These are phyloP conservation scores for Hemibagrus wyckioides DNA, from an alignment of 2,113 vertebrate genomes.

Conservation along the genomic window DNA sequence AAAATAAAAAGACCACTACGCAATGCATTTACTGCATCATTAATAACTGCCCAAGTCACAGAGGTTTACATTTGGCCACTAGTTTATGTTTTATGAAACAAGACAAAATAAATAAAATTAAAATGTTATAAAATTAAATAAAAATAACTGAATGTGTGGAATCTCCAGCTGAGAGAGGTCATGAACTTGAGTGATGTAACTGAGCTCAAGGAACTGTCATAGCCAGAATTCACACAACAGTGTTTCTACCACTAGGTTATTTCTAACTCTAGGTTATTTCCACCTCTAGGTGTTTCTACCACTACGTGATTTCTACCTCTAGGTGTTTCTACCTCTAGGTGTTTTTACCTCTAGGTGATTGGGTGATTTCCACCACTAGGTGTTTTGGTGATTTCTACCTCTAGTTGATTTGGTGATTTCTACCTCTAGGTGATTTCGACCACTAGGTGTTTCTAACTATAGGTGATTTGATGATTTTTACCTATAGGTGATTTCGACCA, in stretches of 20 bases:
- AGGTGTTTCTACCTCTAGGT: too few relatives aligned
- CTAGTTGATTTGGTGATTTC: too few relatives aligned
- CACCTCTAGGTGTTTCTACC: neutral
- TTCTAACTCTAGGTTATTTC: neutral
- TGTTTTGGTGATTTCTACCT: too few relatives aligned
- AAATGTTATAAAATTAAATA: neutral
- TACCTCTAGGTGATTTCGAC: too few relatives aligned
- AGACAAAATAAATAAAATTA: neutral
- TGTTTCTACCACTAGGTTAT: neutral
- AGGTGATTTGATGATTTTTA: too few relatives aligned
- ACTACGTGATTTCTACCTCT: too few relatives aligned
- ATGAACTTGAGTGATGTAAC: neutral
- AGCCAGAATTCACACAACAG: neutral
- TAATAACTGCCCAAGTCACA: neutral
- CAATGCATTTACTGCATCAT: neutral
- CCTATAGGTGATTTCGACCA: too few relatives aligned
- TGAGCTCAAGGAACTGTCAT: neutral
- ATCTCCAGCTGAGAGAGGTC: neutral
- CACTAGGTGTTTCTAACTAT: too few relatives aligned
- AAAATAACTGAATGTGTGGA: neutral
- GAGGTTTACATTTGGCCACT: neutral
- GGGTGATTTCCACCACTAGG: too few relatives aligned
- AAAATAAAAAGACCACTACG: neutral
- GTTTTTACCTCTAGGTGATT: too few relatives aligned
- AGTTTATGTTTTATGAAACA: neutral